phyloP scores from a whole-genome alignment of 1,140 invertebrate genomes.

The Drosophila persimilis region DNA sequence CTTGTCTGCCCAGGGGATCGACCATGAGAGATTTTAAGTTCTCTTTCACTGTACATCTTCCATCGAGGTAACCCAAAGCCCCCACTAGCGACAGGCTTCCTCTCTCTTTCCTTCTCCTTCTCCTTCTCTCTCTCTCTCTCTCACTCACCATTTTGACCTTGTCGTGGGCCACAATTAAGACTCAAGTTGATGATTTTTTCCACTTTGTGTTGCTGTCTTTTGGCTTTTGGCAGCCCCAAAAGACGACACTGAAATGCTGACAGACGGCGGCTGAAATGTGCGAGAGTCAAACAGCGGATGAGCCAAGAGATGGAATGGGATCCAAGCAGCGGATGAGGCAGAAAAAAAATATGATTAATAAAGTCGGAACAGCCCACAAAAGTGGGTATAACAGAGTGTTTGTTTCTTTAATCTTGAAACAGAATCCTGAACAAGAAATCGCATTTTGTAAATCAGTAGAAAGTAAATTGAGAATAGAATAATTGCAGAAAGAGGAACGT shows the following conservation, averaged over 20 bases:
- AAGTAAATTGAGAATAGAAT: no score
- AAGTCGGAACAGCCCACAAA: slow-evolving; percentile 37
- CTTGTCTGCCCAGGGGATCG: slow-evolving; percentile 5
- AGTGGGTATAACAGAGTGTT: slow-evolving; percentile 2
- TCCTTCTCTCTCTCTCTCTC: slow-evolving; percentile 3
- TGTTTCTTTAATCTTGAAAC: no score
- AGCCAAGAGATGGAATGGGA: slow-evolving; percentile 3
- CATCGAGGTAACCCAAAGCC: slow-evolving; percentile 44
- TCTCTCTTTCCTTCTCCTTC: neutral
- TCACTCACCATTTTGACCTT: slow-evolving; percentile 43
- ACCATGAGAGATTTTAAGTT: neutral
- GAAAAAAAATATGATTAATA: slow-evolving; percentile 47
- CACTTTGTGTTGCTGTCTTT: slow-evolving; percentile 4
- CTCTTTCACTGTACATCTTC: neutral
- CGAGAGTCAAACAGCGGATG: slow-evolving; percentile 34
- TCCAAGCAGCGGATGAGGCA: slow-evolving; percentile 19
- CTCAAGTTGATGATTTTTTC: slow-evolving; percentile 33
- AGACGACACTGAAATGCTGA: slow-evolving; percentile 11
- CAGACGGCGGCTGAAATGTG: slow-evolving; percentile 5
- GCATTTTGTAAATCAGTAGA: no score
- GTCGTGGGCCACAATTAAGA: slow-evolving; percentile 61
- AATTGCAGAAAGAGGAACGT: no score
- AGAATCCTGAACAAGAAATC: no score
- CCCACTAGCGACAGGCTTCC: slow-evolving; percentile 10
- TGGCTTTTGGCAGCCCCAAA: slow-evolving; percentile 8